Evolutionary conservation across 2,113 vertebrate genomes (phyloP).

Genomic region (Gobiocypris rarus): DNA sequence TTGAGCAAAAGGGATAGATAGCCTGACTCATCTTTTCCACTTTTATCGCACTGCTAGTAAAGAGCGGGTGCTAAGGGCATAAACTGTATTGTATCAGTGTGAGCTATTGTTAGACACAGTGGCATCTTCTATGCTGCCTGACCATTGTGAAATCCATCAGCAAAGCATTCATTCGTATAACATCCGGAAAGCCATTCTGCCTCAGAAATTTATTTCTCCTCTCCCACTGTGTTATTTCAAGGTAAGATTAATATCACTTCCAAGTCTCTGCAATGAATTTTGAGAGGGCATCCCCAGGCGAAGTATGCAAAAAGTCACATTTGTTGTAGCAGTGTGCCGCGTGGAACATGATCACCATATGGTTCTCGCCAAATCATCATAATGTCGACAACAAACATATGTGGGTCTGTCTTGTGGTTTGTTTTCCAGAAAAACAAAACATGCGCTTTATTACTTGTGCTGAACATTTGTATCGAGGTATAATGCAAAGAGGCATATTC

Average conservation of each 20-base stretch:
- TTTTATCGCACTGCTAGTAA: slow-evolving; percentile 36
- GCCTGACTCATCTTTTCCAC: slow-evolving; percentile 7
- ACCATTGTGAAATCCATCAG: slow-evolving; percentile 55
- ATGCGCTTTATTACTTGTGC: slow-evolving; percentile 34
- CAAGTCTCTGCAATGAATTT: slow-evolving; percentile 46
- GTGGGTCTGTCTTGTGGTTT: slow-evolving; percentile 22
- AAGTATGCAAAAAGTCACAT: slow-evolving; percentile 38
- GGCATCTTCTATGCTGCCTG: slow-evolving; percentile 34
- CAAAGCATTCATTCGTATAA: slow-evolving; percentile 51
- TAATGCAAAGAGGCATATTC: slow-evolving; percentile 39
- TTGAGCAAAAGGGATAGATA: neutral
- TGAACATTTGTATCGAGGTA: slow-evolving; percentile 30
- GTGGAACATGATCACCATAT: slow-evolving; percentile 26
- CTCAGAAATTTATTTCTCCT: slow-evolving; percentile 49
- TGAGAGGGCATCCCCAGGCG: slow-evolving; percentile 46
- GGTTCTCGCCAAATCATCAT: slow-evolving; percentile 48
- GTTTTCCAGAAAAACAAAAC: slow-evolving; percentile 16
- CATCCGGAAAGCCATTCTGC: slow-evolving; percentile 47
- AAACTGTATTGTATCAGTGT: slow-evolving; percentile 44
- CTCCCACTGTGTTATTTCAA: slow-evolving; percentile 49
- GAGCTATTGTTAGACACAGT: slow-evolving; percentile 48
- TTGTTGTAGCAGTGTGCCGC: slow-evolving; percentile 34
- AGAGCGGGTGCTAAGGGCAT: slow-evolving; percentile 40
- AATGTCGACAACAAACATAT: slow-evolving; percentile 54
- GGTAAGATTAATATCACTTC: slow-evolving; percentile 56